Percentiles rank a stretch among this genome's conserved stretches.
Conservation (phyloP, 2,888 invertebrate genomes). For the Biston betularia region DNA sequence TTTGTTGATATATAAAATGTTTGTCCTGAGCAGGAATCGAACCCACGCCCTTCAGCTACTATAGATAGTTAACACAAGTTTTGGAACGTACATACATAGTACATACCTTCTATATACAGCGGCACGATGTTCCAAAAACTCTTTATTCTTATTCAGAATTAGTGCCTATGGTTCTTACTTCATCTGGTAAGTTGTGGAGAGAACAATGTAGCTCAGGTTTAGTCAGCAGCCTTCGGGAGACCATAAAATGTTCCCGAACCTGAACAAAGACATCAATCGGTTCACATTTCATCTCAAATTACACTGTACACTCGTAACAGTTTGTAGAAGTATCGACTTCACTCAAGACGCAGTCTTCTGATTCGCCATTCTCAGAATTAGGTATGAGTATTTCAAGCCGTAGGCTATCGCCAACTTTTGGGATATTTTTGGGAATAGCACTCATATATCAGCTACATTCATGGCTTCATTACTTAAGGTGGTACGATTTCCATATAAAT, state of each 20-base stretch:
- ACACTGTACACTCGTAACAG: conserved; percentile 72
- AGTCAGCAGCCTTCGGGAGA: conserved; percentile 74
- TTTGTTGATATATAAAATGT: no score
- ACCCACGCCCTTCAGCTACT: no score
- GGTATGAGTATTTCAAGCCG: conserved; percentile 46
- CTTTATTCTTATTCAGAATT: no score
- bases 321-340: conserved; percentile 51
- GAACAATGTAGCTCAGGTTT: conserved; percentile 72
- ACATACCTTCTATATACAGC: no score
- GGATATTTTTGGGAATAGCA: conserved; percentile 38
- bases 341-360: conserved; percentile 50
- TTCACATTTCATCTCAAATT: conserved; percentile 83
- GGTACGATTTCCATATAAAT: no score
- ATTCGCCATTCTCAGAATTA: conserved; percentile 64
- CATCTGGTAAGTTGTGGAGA: conserved; percentile 19
- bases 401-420: conserved; percentile 57
- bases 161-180: no score
- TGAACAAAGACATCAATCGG: conserved; percentile 84
- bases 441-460: conserved; percentile 31
- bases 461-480: conserved; percentile 42
- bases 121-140: no score
- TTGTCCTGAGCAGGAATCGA: no score
- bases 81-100: no score
- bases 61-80: no score
- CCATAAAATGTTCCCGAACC: conserved; percentile 66